These are phyloP conservation scores for Strigamia maritima DNA, from an alignment of 2,888 invertebrate species.

Conservation along the genomic window DNA sequence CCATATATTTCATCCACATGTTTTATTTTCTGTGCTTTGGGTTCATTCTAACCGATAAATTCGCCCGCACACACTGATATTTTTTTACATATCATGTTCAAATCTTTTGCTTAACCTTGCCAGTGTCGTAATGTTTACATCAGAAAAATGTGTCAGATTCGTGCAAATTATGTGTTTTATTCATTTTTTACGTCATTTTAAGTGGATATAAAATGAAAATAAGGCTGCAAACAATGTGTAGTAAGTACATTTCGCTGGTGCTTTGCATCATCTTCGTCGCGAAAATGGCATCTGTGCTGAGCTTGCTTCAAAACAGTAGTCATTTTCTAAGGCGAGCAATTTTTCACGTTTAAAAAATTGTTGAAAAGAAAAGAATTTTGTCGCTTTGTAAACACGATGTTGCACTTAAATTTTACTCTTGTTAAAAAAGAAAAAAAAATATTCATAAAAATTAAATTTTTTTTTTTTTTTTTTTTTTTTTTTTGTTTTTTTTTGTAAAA, in stretches of 20 bases:
- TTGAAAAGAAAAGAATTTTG: too few relatives aligned
- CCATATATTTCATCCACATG: not conserved
- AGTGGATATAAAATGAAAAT: not conserved
- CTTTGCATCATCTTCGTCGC: not conserved
- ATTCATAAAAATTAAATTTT: too few relatives aligned
- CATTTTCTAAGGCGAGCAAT: not conserved
- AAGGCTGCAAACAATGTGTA: not conserved
- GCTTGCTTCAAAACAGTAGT: not conserved
- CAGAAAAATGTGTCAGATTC: not conserved
- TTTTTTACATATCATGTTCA: not conserved
- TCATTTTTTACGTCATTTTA: constrained; percentile 6
- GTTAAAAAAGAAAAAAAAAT: too few relatives aligned
- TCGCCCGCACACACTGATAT: not conserved
- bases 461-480: not conserved
- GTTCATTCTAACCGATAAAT: not conserved
- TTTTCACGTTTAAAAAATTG: not conserved
- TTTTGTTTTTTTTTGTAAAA: too few relatives aligned
- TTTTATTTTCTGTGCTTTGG: not conserved
- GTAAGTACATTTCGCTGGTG: not conserved
- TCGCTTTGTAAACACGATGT: too few relatives aligned
- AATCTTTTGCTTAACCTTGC: constrained; percentile 11
- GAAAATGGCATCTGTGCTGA: not conserved
- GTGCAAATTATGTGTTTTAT: not conserved
- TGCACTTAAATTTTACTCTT: too few relatives aligned
- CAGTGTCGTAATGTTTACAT: constrained; percentile 12